A percentile compares a stretch with the other conserved stretches of the same genome.
These are phyloP conservation scores for Hypsibius dujardini DNA, from an alignment of 1,140 invertebrate species.

Conservation along the genomic window DNA sequence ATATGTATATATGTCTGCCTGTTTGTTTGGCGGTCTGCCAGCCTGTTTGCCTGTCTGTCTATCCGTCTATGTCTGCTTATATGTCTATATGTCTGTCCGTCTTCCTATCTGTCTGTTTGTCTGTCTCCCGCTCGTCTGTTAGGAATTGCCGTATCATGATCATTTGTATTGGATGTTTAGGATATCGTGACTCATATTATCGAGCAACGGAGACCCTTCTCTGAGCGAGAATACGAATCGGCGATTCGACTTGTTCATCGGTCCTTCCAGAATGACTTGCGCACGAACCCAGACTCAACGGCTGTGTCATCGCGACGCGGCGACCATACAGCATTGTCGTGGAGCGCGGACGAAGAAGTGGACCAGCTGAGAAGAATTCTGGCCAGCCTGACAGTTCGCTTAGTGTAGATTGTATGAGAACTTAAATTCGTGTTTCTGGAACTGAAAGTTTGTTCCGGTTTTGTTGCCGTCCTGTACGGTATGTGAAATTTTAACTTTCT, in stretches of 20 bases:
- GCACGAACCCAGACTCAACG: background rate
- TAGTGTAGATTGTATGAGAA: background rate
- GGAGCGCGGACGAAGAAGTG: slow-evolving; percentile 10
- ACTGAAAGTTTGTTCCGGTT: too few relatives aligned
- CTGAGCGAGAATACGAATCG: slow-evolving; percentile 4
- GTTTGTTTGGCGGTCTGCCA: too few relatives aligned
- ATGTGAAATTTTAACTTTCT: background rate
- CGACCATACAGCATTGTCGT: background rate
- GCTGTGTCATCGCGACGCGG: background rate
- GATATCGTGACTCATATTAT: slow-evolving; percentile 9
- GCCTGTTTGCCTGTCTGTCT: too few relatives aligned
- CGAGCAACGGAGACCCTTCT: background rate
- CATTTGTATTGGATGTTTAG: background rate
- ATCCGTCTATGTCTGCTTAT: too few relatives aligned
- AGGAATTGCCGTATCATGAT: background rate
- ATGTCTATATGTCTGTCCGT: too few relatives aligned
- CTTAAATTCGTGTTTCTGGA: too few relatives aligned
- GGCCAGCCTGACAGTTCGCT: background rate
- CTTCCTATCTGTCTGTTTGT: too few relatives aligned
- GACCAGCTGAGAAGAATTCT: background rate
- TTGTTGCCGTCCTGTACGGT: too few relatives aligned
- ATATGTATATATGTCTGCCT: too few relatives aligned
- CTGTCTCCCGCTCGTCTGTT: background rate
- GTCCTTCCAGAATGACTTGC: background rate
- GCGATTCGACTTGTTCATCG: slow-evolving; percentile 13